A percentile compares a stretch with the other conserved stretches of the same genome.
These are phyloP conservation scores for Zaprionus inermis DNA, from an alignment of 1,140 invertebrate genomes.

Conservation along the genomic window DNA sequence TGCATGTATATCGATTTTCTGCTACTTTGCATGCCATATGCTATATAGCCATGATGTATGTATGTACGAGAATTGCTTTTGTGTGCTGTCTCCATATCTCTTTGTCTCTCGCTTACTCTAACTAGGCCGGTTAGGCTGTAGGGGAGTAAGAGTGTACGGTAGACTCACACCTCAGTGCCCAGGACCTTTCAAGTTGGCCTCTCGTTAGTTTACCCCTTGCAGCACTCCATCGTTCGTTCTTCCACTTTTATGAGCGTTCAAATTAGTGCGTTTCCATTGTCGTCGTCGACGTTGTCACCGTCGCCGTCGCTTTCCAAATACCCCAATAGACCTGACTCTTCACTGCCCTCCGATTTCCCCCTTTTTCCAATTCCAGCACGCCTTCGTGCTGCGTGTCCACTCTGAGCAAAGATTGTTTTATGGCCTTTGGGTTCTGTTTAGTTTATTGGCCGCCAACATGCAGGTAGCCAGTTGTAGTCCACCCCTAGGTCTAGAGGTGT, in stretches of 20 bases:
- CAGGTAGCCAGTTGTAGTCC: constrained; percentile 42
- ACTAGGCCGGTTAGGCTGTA: too few relatives aligned
- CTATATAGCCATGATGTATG: not conserved
- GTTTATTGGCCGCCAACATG: constrained; percentile 69
- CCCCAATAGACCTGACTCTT: not conserved
- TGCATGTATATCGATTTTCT: not conserved
- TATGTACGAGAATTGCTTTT: not conserved
- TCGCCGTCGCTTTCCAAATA: constrained; percentile 3
- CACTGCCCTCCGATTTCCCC: not conserved
- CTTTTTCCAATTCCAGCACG: not conserved
- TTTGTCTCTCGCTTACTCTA: too few relatives aligned
- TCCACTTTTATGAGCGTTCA: constrained; percentile 58
- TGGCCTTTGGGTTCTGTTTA: constrained; percentile 56
- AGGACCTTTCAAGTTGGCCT: not conserved
- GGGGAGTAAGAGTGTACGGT: too few relatives aligned
- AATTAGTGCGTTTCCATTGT: constrained; percentile 52
- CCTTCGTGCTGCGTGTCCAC: constrained; percentile 46
- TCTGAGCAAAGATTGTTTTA: constrained; percentile 63
- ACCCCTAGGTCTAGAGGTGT: not conserved
- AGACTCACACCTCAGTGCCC: not conserved
- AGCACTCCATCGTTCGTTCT: constrained; percentile 7
- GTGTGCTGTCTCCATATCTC: not conserved
- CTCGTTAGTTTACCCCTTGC: not conserved
- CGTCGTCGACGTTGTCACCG: constrained; percentile 2
- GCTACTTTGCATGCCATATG: not conserved